A percentile compares a stretch with the other conserved stretches of the same genome.
Evolutionary conservation across 2,888 invertebrate species (phyloP).

Genomic region (Diarsia rubi): DNA sequence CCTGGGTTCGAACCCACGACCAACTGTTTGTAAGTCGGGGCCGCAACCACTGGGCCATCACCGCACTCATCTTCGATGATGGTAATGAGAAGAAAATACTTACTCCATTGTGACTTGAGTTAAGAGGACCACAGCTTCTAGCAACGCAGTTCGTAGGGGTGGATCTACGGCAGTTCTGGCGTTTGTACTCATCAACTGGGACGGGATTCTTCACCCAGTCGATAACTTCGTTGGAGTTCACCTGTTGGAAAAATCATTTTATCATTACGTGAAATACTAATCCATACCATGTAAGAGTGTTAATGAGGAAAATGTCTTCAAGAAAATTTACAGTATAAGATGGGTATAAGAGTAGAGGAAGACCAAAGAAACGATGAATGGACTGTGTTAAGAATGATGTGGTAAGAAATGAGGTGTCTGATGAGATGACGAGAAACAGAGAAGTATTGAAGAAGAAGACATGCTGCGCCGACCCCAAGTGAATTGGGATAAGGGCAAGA

Average conservation of each 20-base stretch:
- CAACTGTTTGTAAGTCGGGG: too few species aligned
- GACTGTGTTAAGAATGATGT: too few species aligned
- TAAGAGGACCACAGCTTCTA: slow-evolving; percentile 69
- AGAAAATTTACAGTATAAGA: neutral
- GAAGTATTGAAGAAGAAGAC: too few species aligned
- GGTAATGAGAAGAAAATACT: slow-evolving; percentile 34
- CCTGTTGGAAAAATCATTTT: slow-evolving; percentile 71
- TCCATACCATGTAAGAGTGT: neutral
- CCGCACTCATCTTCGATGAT: too few species aligned
- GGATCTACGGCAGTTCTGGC: slow-evolving; percentile 63
- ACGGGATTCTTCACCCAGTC: slow-evolving; percentile 90
- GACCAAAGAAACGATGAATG: too few species aligned
- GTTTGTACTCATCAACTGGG: slow-evolving; percentile 76
- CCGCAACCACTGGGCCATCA: too few species aligned
- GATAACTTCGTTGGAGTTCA: slow-evolving; percentile 83
- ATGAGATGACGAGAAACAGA: too few species aligned
- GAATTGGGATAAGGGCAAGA: too few species aligned
- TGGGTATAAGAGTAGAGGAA: neutral
- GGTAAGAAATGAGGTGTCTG: too few species aligned
- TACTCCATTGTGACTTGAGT: slow-evolving; percentile 70
- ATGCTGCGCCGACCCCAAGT: too few species aligned
- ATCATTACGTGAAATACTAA: neutral
- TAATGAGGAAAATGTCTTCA: neutral
- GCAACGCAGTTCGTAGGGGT: slow-evolving; percentile 53
- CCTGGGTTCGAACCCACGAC: too few species aligned